Conservation (phyloP, 2,888 invertebrate genomes). For the Tigriopus californicus region DNA sequence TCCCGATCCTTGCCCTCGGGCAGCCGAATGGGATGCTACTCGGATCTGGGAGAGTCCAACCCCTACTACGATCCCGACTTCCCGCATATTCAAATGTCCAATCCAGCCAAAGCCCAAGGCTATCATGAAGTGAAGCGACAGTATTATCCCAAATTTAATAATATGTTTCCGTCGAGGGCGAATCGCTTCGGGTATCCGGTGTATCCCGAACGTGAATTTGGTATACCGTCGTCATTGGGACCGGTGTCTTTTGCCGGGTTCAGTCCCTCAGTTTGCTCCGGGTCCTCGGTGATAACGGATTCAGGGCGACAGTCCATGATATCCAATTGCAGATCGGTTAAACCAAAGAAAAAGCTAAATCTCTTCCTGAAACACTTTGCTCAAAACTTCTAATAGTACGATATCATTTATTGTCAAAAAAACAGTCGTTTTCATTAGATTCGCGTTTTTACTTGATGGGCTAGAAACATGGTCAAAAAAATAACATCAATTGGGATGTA, state of each 20-base stretch:
- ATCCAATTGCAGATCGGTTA: neutral
- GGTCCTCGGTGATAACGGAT: no score
- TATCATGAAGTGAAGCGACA: neutral
- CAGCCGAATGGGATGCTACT: no score
- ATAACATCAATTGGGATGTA: no score
- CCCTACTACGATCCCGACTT: no score
- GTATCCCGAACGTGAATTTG: neutral
- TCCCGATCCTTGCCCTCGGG: no score
- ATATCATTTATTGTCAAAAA: neutral
- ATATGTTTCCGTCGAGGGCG: neutral
- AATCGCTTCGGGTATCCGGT: neutral
- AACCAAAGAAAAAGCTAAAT: neutral
- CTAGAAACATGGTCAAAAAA: no score
- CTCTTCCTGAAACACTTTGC: neutral
- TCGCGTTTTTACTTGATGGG: no score
- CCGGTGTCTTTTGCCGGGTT: slow-evolving; percentile 2
- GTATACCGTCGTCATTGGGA: neutral
- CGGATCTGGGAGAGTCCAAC: no score
- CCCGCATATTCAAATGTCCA: no score
- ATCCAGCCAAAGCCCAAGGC: no score
- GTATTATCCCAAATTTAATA: neutral
- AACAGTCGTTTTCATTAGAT: no score
- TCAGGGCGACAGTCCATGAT: no score
- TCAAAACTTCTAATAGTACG: neutral
- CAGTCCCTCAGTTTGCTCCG: neutral